Percentiles rank a stretch among this genome's conserved stretches.
phyloP scores from a whole-genome alignment of 2,797 vertebrate species.

The Alca torda region DNA sequence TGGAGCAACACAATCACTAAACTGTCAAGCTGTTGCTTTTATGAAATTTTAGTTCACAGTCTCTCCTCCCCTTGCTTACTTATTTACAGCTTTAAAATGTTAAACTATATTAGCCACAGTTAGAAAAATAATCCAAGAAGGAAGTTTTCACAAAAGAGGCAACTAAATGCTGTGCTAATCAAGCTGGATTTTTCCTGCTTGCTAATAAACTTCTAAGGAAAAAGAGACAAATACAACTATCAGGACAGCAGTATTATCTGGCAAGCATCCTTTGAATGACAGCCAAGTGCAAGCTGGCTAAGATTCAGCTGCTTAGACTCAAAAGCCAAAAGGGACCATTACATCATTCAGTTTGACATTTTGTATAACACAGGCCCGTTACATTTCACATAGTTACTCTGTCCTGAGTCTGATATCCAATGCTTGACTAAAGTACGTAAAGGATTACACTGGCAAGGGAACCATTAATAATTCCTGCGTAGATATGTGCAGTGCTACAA shows the following conservation, averaged over 20 bases:
- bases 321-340: background rate
- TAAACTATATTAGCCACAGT: background rate
- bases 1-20: background rate
- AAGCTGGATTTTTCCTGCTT: background rate
- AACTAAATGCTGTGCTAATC: background rate
- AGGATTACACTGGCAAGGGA: background rate
- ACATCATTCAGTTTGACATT: conserved; percentile 4
- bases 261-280: background rate
- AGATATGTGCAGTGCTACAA: background rate
- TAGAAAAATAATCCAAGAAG: background rate
- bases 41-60: background rate
- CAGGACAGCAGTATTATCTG: background rate
- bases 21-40: background rate
- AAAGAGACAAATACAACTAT: background rate
- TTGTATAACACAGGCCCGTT: background rate
- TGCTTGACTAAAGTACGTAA: background rate
- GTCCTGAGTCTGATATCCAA: background rate
- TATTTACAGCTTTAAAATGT: background rate
- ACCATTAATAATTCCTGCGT: background rate
- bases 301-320: background rate
- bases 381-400: background rate
- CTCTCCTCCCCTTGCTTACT: background rate
- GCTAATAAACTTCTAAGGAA: background rate
- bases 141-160: background rate
- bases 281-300: background rate